Evolutionary conservation across 1,140 invertebrate genomes (phyloP).

Genomic region (Gryon sp.): DNA sequence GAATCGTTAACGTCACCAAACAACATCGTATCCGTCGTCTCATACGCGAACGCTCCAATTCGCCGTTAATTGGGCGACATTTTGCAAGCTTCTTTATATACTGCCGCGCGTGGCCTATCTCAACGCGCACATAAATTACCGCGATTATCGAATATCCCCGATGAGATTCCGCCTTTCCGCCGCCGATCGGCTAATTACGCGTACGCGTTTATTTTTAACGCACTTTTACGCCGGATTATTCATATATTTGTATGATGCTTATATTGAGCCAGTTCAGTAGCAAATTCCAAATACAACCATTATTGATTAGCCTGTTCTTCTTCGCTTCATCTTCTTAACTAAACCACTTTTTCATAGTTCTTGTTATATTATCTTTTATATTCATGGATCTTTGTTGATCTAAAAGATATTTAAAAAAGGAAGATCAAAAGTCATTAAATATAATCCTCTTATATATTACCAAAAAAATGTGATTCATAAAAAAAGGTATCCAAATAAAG

Average conservation of each 20-base stretch:
- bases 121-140: conserved; percentile 75
- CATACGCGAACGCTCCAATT: conserved; percentile 72
- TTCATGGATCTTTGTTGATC: too few species aligned
- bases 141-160: conserved; percentile 71
- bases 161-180: conserved; percentile 58
- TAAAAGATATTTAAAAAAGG: too few species aligned
- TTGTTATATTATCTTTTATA: too few species aligned
- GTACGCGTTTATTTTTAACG: conserved; percentile 66
- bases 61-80: conserved; percentile 78
- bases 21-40: conserved; percentile 52
- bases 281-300: conserved; percentile 17
- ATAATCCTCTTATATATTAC: too few species aligned
- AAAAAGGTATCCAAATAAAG: too few species aligned
- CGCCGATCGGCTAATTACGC: conserved; percentile 70
- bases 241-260: conserved; percentile 39
- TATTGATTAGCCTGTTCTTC: conserved; percentile 32
- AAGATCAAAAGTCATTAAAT: too few species aligned
- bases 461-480: too few species aligned
- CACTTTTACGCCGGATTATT: conserved; percentile 48
- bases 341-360: too few species aligned
- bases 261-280: conserved; percentile 37
- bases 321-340: conserved; percentile 31
- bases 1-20: conserved; percentile 71
- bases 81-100: conserved; percentile 74
- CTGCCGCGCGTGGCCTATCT: conserved; percentile 73